Evolutionary conservation across 2,888 invertebrate species (phyloP), one percentile per base, ranked within the genome.

Genomic region (Carcina quercana): DNA sequence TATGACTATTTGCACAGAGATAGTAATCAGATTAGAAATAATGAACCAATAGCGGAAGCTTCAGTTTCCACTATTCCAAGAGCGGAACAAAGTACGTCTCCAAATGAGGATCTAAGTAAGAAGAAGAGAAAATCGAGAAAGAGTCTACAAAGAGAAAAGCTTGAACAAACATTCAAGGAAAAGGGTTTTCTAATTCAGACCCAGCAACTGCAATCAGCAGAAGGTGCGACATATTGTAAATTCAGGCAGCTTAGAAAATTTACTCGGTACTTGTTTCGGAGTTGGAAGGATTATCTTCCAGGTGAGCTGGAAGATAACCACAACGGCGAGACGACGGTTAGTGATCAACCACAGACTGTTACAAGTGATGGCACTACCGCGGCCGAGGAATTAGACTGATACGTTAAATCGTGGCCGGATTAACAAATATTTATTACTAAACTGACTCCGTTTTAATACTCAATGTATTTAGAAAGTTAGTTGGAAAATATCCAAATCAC

Each of bases 181-280:
- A 95, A 95, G 56, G 96, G 96, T 0, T 96, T 96, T 63, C 79
- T 96, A 28, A 96, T 96, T 34, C 96, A 96, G 63, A 96, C 96
- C 0, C 96, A 96, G 63, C 96, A 96, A 61, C 74, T 96, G 30
- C 95, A 96, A 59, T 95, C 95, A 0, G 95, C 96, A 0, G 96
- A 96, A 60, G 96, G 96, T 0, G 95, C 96, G 0, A 96, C 96
- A 0, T 96, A 96, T 57, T 96, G 96, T 69, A 96, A 96, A 67
- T 96, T 96, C 62, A 78, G 96, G 27, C 96, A 96, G 60, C 76
- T 96, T 14, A 86, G 95, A 43, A 96, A 96, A 66, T 96, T 96
- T 59, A 96, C 96, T 0, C 86, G 96, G 30, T 96, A 96, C 62
- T 78, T 96, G 41, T 95, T 96, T 55, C 86, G 96, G 50, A 95